Percentiles rank a stretch among this genome's conserved stretches.
phyloP scores from a whole-genome alignment of 2,888 invertebrate species.

The Sesia bembeciformis region DNA sequence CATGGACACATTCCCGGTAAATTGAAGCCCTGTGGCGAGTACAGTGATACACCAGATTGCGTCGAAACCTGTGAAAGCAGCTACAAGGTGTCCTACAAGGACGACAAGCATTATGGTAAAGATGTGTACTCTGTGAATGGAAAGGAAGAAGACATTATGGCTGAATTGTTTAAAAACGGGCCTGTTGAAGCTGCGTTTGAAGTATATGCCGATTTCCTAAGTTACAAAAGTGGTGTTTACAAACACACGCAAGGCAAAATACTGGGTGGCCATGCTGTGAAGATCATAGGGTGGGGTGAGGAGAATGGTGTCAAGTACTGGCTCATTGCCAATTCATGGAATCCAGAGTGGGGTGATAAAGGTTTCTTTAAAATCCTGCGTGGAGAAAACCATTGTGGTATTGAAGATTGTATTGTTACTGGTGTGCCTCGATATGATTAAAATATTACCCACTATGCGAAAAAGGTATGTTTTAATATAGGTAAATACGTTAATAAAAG shows the following conservation, averaged over 20 bases:
- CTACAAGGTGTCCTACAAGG: constrained; percentile 79
- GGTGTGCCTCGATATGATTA: constrained; percentile 73
- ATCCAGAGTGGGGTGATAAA: constrained; percentile 92
- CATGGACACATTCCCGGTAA: constrained; percentile 91
- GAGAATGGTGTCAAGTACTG: constrained; percentile 87
- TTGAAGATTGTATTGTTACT: constrained; percentile 80
- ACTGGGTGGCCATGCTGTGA: constrained; percentile 91
- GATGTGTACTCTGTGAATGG: constrained; percentile 76
- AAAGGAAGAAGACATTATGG: constrained; percentile 80
- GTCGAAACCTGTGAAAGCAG: constrained; percentile 76
- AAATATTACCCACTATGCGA: too few relatives aligned
- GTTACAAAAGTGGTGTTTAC: constrained; percentile 85
- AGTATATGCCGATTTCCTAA: constrained; percentile 88
- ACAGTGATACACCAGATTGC: constrained; percentile 86
- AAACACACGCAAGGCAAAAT: constrained; percentile 80
- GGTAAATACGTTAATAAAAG: too few relatives aligned
- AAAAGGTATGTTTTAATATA: too few relatives aligned
- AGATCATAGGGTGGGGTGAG: constrained; percentile 92
- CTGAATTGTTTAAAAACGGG: constrained; percentile 89
- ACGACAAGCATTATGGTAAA: constrained; percentile 85
- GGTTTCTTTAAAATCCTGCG: constrained; percentile 92
- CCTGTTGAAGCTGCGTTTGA: constrained; percentile 93
- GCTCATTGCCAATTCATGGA: constrained; percentile 95
- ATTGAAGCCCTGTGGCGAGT: constrained; percentile 80
- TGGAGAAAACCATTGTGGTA: constrained; percentile 85